phyloP scores from a whole-genome alignment of 2,888 invertebrate genomes.

The Ophion ellenae region DNA sequence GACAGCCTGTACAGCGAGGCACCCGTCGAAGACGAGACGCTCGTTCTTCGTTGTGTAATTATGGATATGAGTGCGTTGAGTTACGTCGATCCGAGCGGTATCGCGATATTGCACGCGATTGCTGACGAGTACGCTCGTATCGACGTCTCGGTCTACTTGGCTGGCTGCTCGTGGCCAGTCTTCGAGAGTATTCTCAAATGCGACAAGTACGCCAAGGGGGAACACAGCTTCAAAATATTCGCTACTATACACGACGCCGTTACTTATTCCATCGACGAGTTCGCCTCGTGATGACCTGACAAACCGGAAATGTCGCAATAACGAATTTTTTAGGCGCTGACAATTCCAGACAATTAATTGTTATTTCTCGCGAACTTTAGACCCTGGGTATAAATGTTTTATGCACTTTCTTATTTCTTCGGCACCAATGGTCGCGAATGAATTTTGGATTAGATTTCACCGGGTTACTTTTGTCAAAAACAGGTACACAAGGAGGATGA shows the following conservation, averaged over 20 bases:
- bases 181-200: slow-evolving; percentile 82
- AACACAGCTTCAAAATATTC: slow-evolving; percentile 84
- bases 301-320: not conserved
- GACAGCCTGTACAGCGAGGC: slow-evolving; percentile 70
- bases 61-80: slow-evolving; percentile 88
- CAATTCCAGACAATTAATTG: not conserved
- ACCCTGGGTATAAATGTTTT: not conserved
- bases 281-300: slow-evolving; percentile 63
- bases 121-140: slow-evolving; percentile 85
- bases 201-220: slow-evolving; percentile 77
- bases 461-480: not conserved
- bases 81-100: slow-evolving; percentile 88
- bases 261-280: slow-evolving; percentile 80
- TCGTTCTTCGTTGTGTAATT: slow-evolving; percentile 82
- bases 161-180: slow-evolving; percentile 84
- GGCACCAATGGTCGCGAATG: not conserved
- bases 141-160: slow-evolving; percentile 85
- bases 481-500: too few relatives aligned
- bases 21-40: slow-evolving; percentile 69
- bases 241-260: slow-evolving; percentile 88
- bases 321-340: not conserved
- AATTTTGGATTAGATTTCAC: not conserved
- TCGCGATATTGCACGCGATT: slow-evolving; percentile 85
- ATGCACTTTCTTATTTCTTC: not conserved
- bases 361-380: not conserved